Evolutionary conservation across 2,113 vertebrate genomes (phyloP).

Genomic region (Corapipo altera): DNA sequence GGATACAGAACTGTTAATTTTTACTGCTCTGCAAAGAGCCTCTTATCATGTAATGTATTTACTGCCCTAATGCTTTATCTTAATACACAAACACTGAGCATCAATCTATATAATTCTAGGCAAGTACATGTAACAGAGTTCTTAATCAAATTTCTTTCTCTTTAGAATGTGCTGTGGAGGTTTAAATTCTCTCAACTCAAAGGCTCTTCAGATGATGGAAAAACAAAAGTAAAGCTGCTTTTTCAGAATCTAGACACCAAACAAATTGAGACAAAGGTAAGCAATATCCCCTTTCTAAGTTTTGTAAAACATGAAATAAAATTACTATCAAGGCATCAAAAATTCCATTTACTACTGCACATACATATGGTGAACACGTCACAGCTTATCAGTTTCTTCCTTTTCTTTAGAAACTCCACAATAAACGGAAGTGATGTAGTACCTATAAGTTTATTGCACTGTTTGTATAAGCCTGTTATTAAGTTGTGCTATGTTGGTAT

Average conservation of each 20-base stretch:
- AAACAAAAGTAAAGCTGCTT: constrained; percentile 88
- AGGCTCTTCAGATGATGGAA: constrained; percentile 94
- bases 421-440: neutral
- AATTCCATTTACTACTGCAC: neutral
- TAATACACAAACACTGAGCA: neutral
- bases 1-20: neutral
- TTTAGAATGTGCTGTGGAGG: constrained; percentile 85
- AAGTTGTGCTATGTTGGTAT: neutral
- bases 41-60: neutral
- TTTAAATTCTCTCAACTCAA: constrained; percentile 96
- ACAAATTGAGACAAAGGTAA: constrained; percentile 94
- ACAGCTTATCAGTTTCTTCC: neutral
- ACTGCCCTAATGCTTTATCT: neutral
- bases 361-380: neutral
- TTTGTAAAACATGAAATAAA: neutral
- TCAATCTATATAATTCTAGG: neutral
- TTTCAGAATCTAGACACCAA: constrained; percentile 89
- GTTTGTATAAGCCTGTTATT: neutral
- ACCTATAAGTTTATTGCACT: neutral
- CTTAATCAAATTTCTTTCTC: constrained; percentile 13
- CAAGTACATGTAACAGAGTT: neutral
- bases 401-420: neutral
- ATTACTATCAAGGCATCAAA: neutral
- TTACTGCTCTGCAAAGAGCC: neutral
- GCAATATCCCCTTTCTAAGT: neutral